Base-by-base conservation (phyloP, 2,797 vertebrate genomes). In the Varecia variegata region DNA sequence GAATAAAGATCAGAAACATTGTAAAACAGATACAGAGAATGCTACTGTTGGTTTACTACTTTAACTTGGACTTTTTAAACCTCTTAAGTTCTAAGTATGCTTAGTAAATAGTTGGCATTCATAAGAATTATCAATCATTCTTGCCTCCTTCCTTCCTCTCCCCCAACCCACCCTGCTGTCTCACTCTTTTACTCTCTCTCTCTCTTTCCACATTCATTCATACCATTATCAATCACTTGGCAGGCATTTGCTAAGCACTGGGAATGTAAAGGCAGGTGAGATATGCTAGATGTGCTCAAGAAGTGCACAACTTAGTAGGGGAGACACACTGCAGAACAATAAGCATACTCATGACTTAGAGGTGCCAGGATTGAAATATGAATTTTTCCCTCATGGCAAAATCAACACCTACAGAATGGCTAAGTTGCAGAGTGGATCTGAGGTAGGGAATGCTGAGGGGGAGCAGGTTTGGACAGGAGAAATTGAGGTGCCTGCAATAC, bases 21-120 rank as follows among this genome's bases (percentile, higher is more conserved):
- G 15, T 23, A 65, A 18, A 76, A 92, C 2, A 70, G 65, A 90
- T 80, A 83, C 27, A 54, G 23, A 71, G 86, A 88, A 62, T 92
- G 18, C 4, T 70, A 8, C 17, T 30, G 21, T 35, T 30, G 27
- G 27, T 71, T 77, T 56, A 67, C 20, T 58, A 40, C 58, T 92
- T 67, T 87, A 47, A 84, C 56, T 90, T 92, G 56, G 25, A 21
- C 32, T 71, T 80, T 77, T 17, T 56, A 56, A 18, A 17, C 67
- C 52, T 91, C 8, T 88, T 68, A 84, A 94, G 87, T 38, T 71
- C 9, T 50, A 68, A 76, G 18, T 84, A 38, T 79, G 18, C 45
- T 93, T 80, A 81, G 30, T 32, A 95, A 89, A 85, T 35, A 58
- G 12, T 25, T 74, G 32, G 1, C 10, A 43, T 12, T 80, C 52